A percentile compares a stretch with the other conserved stretches of the same genome.
phyloP scores from a whole-genome alignment of 2,113 vertebrate genomes.

The Phaethornis superciliosus region DNA sequence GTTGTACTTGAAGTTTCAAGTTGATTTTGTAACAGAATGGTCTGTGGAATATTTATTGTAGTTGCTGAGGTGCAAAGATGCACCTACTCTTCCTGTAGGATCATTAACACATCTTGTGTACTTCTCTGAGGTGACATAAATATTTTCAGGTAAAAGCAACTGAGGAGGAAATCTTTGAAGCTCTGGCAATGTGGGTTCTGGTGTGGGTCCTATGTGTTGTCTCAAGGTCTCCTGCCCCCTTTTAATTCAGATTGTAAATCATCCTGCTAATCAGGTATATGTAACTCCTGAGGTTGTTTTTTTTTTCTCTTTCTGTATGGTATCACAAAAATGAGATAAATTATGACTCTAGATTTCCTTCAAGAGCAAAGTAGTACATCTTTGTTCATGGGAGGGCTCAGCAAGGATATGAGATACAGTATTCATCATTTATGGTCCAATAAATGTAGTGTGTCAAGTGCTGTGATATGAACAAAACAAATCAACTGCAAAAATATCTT shows the following conservation, averaged over 20 bases:
- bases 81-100: not conserved
- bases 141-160: not conserved
- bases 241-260: not conserved
- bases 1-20: not conserved
- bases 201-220: too few species aligned
- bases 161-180: not conserved
- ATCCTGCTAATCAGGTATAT: not conserved
- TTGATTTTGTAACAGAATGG: not conserved
- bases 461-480: not conserved
- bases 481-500: constrained; percentile 10
- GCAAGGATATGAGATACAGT: not conserved
- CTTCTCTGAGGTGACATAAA: not conserved
- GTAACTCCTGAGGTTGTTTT: not conserved
- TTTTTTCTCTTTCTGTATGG: not conserved
- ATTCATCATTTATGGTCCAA: not conserved
- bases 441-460: not conserved
- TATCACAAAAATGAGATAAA: not conserved
- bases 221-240: too few species aligned
- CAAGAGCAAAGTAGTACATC: not conserved
- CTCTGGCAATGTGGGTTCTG: not conserved
- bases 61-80: not conserved
- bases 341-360: not conserved
- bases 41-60: not conserved
- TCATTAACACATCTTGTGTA: not conserved
- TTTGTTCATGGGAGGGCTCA: not conserved